phyloP scores from a whole-genome alignment of 2,797 vertebrate species.

The Corythornis leucogaster region DNA sequence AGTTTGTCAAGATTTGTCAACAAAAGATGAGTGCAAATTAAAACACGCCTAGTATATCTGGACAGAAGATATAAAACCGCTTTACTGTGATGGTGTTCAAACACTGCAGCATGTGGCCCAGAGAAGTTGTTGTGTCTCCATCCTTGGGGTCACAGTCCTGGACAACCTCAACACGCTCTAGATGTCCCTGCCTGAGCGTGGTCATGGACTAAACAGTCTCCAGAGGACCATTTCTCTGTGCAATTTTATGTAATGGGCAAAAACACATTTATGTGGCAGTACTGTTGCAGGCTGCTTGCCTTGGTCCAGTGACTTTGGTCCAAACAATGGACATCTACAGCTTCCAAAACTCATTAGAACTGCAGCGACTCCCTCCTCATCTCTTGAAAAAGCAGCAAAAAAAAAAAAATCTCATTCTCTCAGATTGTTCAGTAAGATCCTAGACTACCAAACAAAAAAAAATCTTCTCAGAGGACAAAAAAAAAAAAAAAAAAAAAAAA shows the following conservation, averaged over 20 bases:
- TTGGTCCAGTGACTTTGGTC: neutral
- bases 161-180: neutral
- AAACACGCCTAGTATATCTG: neutral
- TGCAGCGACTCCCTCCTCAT: neutral
- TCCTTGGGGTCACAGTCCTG: neutral
- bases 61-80: neutral
- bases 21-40: neutral
- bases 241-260: neutral
- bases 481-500: neutral
- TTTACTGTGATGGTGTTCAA: neutral
- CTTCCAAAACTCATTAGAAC: neutral
- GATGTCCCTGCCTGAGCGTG: neutral
- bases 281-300: neutral
- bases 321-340: neutral
- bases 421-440: neutral
- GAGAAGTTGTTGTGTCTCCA: neutral
- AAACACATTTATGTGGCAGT: neutral
- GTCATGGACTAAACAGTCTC: neutral
- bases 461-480: neutral
- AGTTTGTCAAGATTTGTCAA: neutral
- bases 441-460: neutral
- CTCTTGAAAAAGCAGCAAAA: neutral
- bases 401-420: neutral
- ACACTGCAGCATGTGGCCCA: neutral
- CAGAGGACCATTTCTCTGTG: neutral